Evolutionary conservation across 2,888 invertebrate genomes (phyloP), one percentile per base, ranked within the genome.

Genomic region (Eupithecia abbreviata): DNA sequence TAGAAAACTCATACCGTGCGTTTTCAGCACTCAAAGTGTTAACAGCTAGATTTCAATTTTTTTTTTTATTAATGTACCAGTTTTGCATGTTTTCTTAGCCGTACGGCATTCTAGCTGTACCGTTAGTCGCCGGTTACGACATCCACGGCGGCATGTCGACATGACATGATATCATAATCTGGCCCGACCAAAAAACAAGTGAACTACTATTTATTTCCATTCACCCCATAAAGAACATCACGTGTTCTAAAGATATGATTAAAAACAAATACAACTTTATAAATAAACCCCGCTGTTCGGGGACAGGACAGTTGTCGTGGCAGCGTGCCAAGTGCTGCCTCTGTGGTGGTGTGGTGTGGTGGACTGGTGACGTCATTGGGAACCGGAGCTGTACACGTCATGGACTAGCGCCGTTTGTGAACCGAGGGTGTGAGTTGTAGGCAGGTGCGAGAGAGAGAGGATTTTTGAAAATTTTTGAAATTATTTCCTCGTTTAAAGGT

Each of bases 181-280:
- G 9, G 9, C 42, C 9, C 42, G 9, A 67, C n/a, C n/a, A 43
- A 43, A 67, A 68, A 68, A 68, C 45, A 15, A 45, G 9, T 68
- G 55, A 58, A 58, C 67, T 43, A 43, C 45, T n/a, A 45, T 68
- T 68, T 68, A 68, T 68, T 68, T 45, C 76, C 65, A 74, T 80
- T 67, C 79, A 77, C 74, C 42, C 58, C 72, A 74, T 79, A 83
- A 83, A 81, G 76, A 74, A 82, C 78, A 85, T 91, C 91, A 92
- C 90, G 89, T 90, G 90, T 79, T 73, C 80, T 81, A 76, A 66
- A 79, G 84, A 85, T 87, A 91, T 90, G 87, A 91, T 93, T 92
- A 89, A 92, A 93, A 93, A 94, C 93, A 93, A 92, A 92, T 90
- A 90, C 87, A 87, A 85, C 90, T 93, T 91, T 93, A 93, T 91